A percentile compares a stretch with the other conserved stretches of the same genome.
Conservation (phyloP, 2,113 vertebrate genomes). For the Candoia aspera region DNA sequence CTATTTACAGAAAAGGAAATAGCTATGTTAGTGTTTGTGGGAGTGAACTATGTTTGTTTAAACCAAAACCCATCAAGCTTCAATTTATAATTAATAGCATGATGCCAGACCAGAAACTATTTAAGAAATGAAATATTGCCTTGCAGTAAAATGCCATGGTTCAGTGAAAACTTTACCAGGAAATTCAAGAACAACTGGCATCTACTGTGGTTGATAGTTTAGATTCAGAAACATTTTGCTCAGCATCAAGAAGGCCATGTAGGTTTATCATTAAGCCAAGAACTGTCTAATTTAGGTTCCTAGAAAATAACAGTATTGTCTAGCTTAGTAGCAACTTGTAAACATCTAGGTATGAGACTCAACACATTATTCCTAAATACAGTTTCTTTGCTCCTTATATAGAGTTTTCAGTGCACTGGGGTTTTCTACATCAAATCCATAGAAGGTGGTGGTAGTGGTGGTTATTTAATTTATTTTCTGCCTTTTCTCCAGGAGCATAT, state of each 20-base stretch:
- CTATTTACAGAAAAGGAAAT: constrained; percentile 32
- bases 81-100: constrained; percentile 61
- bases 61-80: constrained; percentile 45
- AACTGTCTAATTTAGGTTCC: background rate
- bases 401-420: background rate
- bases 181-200: background rate
- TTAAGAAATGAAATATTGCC: constrained; percentile 31
- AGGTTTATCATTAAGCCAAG: background rate
- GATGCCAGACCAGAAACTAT: constrained; percentile 21
- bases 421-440: background rate
- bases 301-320: background rate
- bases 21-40: constrained; percentile 14
- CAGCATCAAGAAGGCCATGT: background rate
- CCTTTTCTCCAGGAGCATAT: background rate
- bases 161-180: constrained; percentile 8
- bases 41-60: constrained; percentile 36
- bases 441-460: background rate
- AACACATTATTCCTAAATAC: background rate
- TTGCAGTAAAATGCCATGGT: constrained; percentile 18
- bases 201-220: background rate
- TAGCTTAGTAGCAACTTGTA: background rate
- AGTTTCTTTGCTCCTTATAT: background rate
- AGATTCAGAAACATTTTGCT: background rate
- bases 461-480: background rate
- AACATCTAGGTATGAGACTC: background rate